Evolutionary conservation across 2,113 vertebrate genomes (phyloP).

Genomic region (Scopus umbretta): DNA sequence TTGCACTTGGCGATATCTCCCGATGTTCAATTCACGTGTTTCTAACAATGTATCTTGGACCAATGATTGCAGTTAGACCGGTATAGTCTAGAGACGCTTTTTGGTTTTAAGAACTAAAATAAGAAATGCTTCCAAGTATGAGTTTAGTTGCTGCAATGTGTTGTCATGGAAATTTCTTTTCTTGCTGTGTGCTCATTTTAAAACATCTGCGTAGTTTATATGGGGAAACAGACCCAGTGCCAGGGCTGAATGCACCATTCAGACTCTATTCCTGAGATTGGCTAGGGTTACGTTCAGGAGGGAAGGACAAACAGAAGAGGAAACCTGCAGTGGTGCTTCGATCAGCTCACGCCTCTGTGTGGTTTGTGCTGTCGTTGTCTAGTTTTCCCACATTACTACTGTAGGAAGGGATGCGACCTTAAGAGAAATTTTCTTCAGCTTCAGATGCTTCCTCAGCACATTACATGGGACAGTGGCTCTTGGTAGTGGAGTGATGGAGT

Average conservation of each 20-base stretch:
- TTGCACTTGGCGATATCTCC: not conserved
- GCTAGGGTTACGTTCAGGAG: not conserved
- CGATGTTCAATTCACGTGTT: rapidly evolving
- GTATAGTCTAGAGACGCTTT: not conserved
- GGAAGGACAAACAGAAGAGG: not conserved
- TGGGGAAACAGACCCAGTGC: not conserved
- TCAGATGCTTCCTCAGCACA: not conserved
- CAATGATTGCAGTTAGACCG: not conserved
- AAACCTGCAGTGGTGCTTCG: not conserved
- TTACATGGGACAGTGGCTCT: not conserved
- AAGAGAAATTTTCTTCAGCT: not conserved
- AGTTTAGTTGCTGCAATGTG: not conserved
- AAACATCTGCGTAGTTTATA: not conserved
- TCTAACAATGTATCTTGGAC: not conserved
- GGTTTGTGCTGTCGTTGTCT: not conserved
- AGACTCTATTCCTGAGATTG: not conserved
- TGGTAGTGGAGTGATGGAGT: not conserved
- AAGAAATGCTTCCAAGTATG: not conserved
- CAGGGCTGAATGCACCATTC: not conserved
- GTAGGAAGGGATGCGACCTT: not conserved
- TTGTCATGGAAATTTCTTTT: constrained; percentile 32
- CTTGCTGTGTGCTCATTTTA: not conserved
- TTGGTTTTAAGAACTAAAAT: not conserved
- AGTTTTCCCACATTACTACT: not conserved
- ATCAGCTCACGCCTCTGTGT: not conserved